Evolutionary conservation across 2,113 vertebrate species (phyloP).

Genomic region (Mus musculus): GRCm39 chr3:124607501-124608000

Average conservation of each 20-base stretch:
- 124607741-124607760: background rate
- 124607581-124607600: background rate
- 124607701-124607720: background rate
- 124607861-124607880: background rate
- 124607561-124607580: no score
- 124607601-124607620: background rate
- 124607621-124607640: background rate
- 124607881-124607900: background rate
- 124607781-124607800: background rate
- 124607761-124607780: background rate
- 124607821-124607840: slow-evolving; percentile 5
- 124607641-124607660: background rate
- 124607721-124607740: background rate
- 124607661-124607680: background rate
- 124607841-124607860: background rate
- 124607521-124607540: background rate
- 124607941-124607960: slow-evolving; percentile 60
- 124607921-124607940: background rate
- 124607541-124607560: no score
- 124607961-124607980: slow-evolving; percentile 67
- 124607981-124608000: slow-evolving; percentile 66
- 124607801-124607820: background rate
- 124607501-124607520: background rate
- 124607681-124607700: background rate
- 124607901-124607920: slow-evolving; percentile 20